These are phyloP conservation scores for Aleiodes testaceus DNA, from an alignment of 2,888 invertebrate species.

Conservation along the genomic window DNA sequence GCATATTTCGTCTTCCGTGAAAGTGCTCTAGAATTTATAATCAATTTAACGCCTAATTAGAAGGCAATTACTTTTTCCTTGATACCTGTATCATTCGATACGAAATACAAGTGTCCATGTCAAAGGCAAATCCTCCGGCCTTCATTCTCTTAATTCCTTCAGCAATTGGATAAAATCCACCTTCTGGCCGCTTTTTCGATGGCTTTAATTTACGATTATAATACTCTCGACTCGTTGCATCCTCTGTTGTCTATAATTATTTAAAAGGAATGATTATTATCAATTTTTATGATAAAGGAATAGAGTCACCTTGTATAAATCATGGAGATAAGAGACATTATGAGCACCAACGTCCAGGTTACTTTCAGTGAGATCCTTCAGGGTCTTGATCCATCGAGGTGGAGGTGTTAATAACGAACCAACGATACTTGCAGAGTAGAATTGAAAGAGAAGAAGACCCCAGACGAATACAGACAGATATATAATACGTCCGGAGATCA, in stretches of 20 bases:
- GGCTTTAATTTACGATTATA: conserved; percentile 76
- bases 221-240: conserved; percentile 77
- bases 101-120: conserved; percentile 79
- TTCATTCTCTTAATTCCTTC: conserved; percentile 77
- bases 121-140: conserved; percentile 81
- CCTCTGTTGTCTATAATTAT: conserved; percentile 76
- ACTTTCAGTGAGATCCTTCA: conserved; percentile 62
- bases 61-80: background rate
- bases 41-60: background rate
- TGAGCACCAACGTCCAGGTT: conserved; percentile 63
- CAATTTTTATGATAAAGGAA: background rate
- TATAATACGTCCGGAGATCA: conserved; percentile 71
- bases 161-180: conserved; percentile 71
- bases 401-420: conserved; percentile 65
- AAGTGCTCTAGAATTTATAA: conserved; percentile 72
- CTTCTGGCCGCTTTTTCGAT: conserved; percentile 53
- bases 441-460: conserved; percentile 66
- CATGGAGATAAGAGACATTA: conserved; percentile 63
- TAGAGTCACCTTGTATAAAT: conserved; percentile 59
- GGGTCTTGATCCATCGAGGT: conserved; percentile 63
- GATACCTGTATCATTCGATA: conserved; percentile 78
- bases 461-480: conserved; percentile 63
- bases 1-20: conserved; percentile 80
- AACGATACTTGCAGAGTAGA: conserved; percentile 69
- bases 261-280: background rate